Base-by-base conservation (phyloP, 1,140 invertebrate species). In the Nixonia krombeini region DNA sequence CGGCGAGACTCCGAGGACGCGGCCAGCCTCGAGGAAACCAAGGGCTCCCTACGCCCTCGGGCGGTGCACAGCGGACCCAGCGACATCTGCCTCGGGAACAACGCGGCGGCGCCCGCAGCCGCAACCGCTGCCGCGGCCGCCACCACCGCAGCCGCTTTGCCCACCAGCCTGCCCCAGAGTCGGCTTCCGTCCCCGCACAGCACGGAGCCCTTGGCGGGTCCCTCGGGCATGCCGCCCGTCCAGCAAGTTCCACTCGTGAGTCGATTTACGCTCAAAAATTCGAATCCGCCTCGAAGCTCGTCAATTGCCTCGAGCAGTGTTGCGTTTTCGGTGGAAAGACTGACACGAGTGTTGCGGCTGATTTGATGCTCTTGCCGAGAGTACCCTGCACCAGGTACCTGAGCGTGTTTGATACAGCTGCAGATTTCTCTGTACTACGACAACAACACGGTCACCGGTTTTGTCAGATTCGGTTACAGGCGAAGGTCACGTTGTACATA, bases 201-300 rank as follows among this genome's bases (percentile, higher is more conserved):
- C 81, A 86, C 81, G 50, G 90, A 92, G 74, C 89, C 91, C 12
- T 85, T 93, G 40, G 90, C 90, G 57, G 92, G 90, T 62, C 91
- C 91, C 18, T 93, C 91, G 17, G 91, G 91, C 46, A 85, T 94
- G 69, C 90, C 92, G 33, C 93, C 93, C 31, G 92, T 94, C 72
- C 93, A 95, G 85, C 91, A 93, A 88, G 92, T 92, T 80, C 93
- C 93, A 80, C 88, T 95, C 86, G 93, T 95, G 83, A 90, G 89
- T 86, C n/a, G n/a, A n/a, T 62, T 13, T 31, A 25, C 33, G 6
- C 40, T n/a, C n/a, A n/a, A n/a, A n/a, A n/a, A n/a, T n/a, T n/a
- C n/a, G n/a, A n/a, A n/a, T n/a, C n/a, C n/a, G n/a, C n/a, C n/a
- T n/a, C n/a, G n/a, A n/a, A n/a, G n/a, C n/a, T n/a, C n/a, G n/a